A percentile compares a stretch with the other conserved stretches of the same genome.
These are phyloP conservation scores for Athalia cordata DNA, from an alignment of 2,888 invertebrate genomes.

Conservation along the genomic window DNA sequence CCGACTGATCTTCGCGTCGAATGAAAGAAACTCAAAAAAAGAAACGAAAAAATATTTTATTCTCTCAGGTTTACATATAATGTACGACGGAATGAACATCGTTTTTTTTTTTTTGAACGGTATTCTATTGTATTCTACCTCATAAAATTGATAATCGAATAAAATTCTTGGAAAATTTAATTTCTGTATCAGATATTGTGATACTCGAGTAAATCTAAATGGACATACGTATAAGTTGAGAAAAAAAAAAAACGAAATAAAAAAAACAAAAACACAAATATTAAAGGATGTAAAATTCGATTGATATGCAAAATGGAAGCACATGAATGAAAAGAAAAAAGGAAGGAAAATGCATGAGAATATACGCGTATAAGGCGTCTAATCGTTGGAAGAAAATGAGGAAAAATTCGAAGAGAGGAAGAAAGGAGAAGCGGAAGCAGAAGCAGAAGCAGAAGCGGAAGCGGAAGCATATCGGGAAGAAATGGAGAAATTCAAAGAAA, in stretches of 20 bases:
- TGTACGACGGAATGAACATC: too few relatives aligned
- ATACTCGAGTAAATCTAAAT: background rate
- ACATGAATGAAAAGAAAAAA: constrained; percentile 50
- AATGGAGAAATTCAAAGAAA: constrained; percentile 51
- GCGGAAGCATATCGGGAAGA: constrained; percentile 25
- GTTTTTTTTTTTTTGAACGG: too few relatives aligned
- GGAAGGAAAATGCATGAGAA: constrained; percentile 43
- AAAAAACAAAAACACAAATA: background rate
- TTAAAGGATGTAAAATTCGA: too few relatives aligned
- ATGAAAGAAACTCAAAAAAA: too few relatives aligned
- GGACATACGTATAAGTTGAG: background rate
- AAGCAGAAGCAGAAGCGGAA: constrained; percentile 30
- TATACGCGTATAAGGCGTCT: constrained; percentile 12
- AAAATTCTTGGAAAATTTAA: too few relatives aligned
- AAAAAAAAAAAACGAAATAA: background rate
- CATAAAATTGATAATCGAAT: too few relatives aligned
- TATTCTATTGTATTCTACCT: too few relatives aligned
- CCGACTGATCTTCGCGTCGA: too few relatives aligned
- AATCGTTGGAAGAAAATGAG: background rate
- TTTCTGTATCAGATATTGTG: too few relatives aligned
- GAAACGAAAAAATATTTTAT: too few relatives aligned
- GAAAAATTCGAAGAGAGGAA: background rate
- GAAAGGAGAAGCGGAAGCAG: constrained; percentile 27
- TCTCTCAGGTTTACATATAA: too few relatives aligned
- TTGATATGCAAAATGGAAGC: constrained; percentile 19